Conservation (phyloP, 2,797 vertebrate genomes). For the Micromesistius poutassou region DNA sequence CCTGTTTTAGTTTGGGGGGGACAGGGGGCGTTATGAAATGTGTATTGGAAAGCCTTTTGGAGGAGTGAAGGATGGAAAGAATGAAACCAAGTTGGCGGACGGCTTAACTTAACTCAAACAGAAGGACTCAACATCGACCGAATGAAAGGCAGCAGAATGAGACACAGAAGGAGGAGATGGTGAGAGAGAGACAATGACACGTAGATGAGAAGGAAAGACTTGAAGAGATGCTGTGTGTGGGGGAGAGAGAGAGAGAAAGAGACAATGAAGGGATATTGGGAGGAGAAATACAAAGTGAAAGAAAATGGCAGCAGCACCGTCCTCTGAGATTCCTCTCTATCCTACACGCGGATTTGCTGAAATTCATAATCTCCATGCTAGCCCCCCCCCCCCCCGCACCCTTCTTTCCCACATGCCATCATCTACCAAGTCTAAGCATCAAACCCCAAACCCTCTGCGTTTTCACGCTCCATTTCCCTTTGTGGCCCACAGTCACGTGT, state of each 20-base stretch:
- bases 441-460: constrained; percentile 38
- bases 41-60: background rate
- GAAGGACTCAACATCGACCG: background rate
- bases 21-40: constrained; percentile 27
- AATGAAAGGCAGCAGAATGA: background rate
- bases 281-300: constrained; percentile 36
- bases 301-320: constrained; percentile 20
- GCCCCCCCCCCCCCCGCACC: constrained; percentile 40
- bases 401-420: constrained; percentile 47
- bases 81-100: background rate
- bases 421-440: constrained; percentile 49
- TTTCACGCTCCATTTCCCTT: background rate
- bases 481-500: background rate
- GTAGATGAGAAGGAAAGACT: background rate
- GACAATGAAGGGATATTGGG: constrained; percentile 16
- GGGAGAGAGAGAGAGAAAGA: constrained; percentile 26
- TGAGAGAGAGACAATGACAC: background rate
- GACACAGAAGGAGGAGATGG: background rate
- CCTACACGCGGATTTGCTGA: constrained; percentile 55
- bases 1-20: background rate
- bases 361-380: constrained; percentile 50
- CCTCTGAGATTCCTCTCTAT: constrained; percentile 52
- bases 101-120: constrained; percentile 1
- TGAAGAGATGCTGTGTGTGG: constrained; percentile 10
- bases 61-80: constrained; percentile 35